phyloP scores from a whole-genome alignment of 1,140 invertebrate species.

The Mizuhopecten yessoensis region DNA sequence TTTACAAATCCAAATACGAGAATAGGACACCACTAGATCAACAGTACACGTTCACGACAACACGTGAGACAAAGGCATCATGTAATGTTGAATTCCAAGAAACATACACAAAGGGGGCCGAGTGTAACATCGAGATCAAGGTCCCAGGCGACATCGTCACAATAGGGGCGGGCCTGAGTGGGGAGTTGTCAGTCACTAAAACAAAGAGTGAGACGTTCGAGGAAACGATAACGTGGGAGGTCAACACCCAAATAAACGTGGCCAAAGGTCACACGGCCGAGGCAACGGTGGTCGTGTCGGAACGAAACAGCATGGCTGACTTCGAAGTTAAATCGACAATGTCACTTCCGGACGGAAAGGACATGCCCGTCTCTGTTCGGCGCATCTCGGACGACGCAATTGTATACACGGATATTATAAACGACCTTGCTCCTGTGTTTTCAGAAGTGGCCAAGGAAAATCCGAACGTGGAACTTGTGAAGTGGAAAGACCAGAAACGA shows the following conservation, averaged over 20 bases:
- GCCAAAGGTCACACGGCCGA: constrained; percentile 51
- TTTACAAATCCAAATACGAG: constrained; percentile 54
- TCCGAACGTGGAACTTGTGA: not conserved
- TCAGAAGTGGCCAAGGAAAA: not conserved
- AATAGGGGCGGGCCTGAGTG: constrained; percentile 54
- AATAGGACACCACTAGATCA: constrained; percentile 52
- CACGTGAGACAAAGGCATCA: constrained; percentile 44
- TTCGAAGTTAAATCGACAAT: constrained; percentile 58
- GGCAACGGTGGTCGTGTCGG: constrained; percentile 49
- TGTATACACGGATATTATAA: constrained; percentile 23
- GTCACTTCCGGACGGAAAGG: constrained; percentile 52
- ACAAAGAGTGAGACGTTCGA: constrained; percentile 51
- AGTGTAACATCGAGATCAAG: constrained; percentile 55
- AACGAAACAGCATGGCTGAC: constrained; percentile 45
- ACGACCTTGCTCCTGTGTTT: constrained; percentile 45
- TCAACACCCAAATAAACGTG: constrained; percentile 52
- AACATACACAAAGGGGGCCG: constrained; percentile 49
- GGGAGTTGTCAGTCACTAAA: constrained; percentile 52
- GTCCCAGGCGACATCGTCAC: constrained; percentile 54
- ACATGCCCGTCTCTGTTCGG: constrained; percentile 46
- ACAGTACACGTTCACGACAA: constrained; percentile 52
- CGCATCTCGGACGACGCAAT: constrained; percentile 48
- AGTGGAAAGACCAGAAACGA: not conserved
- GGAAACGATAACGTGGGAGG: constrained; percentile 48
- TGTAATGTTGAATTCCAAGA: constrained; percentile 54